Evolutionary conservation across 2,113 vertebrate species (phyloP).

Genomic region (Tamias sibiricus): DNA sequence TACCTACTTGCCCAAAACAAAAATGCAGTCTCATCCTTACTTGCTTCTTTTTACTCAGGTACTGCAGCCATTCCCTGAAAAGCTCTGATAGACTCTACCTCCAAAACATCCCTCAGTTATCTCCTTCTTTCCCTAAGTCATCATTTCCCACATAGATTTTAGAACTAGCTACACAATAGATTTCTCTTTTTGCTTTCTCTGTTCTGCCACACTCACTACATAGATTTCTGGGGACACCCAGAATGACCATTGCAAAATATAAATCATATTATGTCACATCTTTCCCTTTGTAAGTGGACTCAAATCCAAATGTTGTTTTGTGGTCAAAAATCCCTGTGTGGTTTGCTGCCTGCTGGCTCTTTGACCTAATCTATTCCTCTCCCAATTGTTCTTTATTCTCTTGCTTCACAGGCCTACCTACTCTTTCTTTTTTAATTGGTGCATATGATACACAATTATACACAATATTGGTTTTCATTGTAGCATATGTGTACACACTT

Average conservation of each 20-base stretch:
- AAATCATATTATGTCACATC: neutral
- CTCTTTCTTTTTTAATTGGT: neutral
- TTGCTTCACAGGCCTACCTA: neutral
- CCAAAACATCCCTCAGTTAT: neutral
- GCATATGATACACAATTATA: neutral
- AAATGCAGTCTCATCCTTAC: neutral
- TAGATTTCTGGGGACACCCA: neutral
- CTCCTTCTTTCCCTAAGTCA: neutral
- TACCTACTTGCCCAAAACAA: neutral
- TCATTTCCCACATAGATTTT: neutral
- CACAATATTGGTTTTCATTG: neutral
- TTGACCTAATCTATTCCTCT: neutral
- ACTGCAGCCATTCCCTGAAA: neutral
- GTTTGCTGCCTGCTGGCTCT: neutral
- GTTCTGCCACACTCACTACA: neutral
- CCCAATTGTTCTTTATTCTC: neutral
- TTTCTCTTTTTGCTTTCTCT: neutral
- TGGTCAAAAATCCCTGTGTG: neutral
- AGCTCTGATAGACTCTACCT: neutral
- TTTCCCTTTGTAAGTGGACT: neutral
- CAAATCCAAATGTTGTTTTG: neutral
- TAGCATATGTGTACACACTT: neutral
- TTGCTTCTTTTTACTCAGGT: neutral
- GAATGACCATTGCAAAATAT: neutral
- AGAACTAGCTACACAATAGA: neutral